Percentiles rank a stretch among this genome's conserved stretches.
Conservation (phyloP, 1,140 invertebrate species). For the Cydia strobilella region DNA sequence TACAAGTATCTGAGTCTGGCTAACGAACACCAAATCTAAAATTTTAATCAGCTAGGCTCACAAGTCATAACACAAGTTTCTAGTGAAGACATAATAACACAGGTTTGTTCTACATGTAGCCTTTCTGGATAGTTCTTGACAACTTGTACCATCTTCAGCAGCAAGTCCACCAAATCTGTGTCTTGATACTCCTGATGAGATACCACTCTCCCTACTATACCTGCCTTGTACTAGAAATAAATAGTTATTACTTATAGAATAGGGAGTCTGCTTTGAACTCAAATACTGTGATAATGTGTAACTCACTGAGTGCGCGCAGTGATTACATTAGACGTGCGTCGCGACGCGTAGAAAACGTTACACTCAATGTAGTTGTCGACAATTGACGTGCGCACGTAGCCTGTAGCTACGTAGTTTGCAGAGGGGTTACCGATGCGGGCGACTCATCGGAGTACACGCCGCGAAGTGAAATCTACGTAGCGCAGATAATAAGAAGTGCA, state of each 20-base stretch:
- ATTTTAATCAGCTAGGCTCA: too few relatives aligned
- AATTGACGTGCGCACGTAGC: conserved; percentile 73
- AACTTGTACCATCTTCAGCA: neutral
- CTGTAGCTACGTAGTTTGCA: conserved; percentile 73
- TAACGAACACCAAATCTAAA: too few relatives aligned
- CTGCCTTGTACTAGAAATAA: conserved; percentile 35
- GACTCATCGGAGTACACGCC: conserved; percentile 72
- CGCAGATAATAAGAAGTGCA: conserved; percentile 79
- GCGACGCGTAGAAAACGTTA: conserved; percentile 70
- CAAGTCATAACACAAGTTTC: too few relatives aligned
- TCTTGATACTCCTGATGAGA: neutral
- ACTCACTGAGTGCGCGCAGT: conserved; percentile 79
- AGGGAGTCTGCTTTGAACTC: conserved; percentile 62
- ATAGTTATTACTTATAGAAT: conserved; percentile 8
- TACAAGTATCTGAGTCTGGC: too few relatives aligned
- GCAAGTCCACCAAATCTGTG: neutral
- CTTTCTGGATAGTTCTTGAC: neutral
- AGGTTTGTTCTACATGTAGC: neutral
- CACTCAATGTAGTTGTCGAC: conserved; percentile 70
- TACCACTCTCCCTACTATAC: conserved; percentile 11
- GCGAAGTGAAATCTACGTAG: conserved; percentile 77
- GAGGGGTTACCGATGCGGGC: conserved; percentile 72
- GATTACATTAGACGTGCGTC: conserved; percentile 73
- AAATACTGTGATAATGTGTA: conserved; percentile 73
- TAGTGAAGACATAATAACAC: too few relatives aligned